A percentile compares a stretch with the other conserved stretches of the same genome.
These are phyloP conservation scores for Lobophora halterata DNA, from an alignment of 2,888 invertebrate species.

Conservation along the genomic window DNA sequence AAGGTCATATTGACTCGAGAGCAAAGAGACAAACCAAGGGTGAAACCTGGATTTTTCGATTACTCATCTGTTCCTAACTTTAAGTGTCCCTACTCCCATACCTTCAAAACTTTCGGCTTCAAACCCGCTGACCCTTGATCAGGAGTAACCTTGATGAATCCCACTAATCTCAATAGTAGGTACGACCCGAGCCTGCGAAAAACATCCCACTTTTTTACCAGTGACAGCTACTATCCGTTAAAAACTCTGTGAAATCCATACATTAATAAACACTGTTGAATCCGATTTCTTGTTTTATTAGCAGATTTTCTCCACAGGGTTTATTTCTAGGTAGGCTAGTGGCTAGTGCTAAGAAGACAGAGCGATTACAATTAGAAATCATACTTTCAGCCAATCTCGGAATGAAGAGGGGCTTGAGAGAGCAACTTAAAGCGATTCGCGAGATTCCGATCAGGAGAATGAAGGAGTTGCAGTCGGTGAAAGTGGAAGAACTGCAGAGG, in stretches of 20 bases:
- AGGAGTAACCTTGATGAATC: too few relatives aligned
- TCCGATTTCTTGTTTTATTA: conserved; percentile 30
- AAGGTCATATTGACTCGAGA: conserved; percentile 33
- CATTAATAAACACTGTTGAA: conserved; percentile 35
- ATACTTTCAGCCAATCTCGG: conserved; percentile 60
- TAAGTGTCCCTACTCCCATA: conserved; percentile 37
- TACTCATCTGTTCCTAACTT: conserved; percentile 38
- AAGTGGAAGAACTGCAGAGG: conserved; percentile 21
- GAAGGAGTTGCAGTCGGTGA: conserved; percentile 27
- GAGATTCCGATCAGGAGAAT: conserved; percentile 34
- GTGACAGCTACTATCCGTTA: neutral
- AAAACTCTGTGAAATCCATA: conserved; percentile 23
- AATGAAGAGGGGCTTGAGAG: conserved; percentile 46
- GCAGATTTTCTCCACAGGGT: neutral
- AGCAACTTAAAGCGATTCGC: conserved; percentile 36
- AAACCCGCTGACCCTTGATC: conserved; percentile 22
- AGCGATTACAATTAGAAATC: conserved; percentile 47
- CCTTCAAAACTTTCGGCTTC: conserved; percentile 27
- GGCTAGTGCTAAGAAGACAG: conserved; percentile 25
- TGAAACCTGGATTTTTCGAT: conserved; percentile 36
- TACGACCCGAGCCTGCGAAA: conserved; percentile 8
- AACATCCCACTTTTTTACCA: neutral
- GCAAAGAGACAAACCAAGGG: conserved; percentile 39
- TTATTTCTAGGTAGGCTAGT: conserved; percentile 9
- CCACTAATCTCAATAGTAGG: neutral